Base-by-base conservation (phyloP, 2,113 vertebrate genomes). In the Crotalus helleri region DNA sequence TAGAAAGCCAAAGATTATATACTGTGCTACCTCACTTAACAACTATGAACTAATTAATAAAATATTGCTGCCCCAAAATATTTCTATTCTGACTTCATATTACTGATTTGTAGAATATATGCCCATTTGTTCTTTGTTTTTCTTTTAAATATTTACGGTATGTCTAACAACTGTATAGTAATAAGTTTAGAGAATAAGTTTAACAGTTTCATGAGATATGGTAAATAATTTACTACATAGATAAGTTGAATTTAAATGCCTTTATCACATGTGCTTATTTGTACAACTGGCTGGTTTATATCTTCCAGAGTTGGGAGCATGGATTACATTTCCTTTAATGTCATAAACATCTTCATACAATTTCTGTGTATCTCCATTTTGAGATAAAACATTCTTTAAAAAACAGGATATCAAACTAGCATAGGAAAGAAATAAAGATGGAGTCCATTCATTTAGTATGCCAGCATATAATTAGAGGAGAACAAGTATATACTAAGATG, bases 21-120 rank as follows among this genome's bases (percentile, higher is more conserved):
- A 39, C 46, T 49, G 0, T 0, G 0, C 0, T 5, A 23, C 0
- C 0, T 26, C 8, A 26, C 29, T 61, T n/a, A 1, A 3, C 0
- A 1, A 0, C 21, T 53, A 12, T 8, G 59, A 92, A 8, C 0
- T 23, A 33, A 93, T 86, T 24, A 54, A 61, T 86, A 54, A 86
- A 90, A 64, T 64, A 61, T 4, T 58, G 19, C 26, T 90, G 69
- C n/a, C 23, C 24, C 39, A 5, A 85, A 61, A 61, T 86, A 59
- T 86, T 58, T 57, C 24, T 33, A 88, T 88, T 10, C 17, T 88
- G 53, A 33, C 46, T 29, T 58, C 17, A 17, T 44, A 19, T 57
- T 23, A 24, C 23, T 86, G 85, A 49, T 86, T 86, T 86, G 21
- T 24, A 3, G 24, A 86, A 26, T 74, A 74, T 39, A 33, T 10